These are phyloP conservation scores for Metridium senile DNA, from an alignment of 92 coral and sea anemone genomes.

Conservation along the genomic window DNA sequence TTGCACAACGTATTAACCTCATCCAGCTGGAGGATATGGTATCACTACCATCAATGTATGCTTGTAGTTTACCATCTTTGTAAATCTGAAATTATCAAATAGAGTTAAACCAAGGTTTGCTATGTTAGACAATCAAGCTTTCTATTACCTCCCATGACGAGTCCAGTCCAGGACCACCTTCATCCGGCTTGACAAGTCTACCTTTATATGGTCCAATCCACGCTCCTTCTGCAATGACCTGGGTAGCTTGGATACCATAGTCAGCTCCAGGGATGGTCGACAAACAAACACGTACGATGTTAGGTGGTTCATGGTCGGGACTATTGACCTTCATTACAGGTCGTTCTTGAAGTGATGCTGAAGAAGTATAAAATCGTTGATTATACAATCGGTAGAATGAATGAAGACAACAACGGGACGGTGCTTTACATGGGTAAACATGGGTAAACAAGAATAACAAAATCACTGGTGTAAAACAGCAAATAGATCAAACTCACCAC, in stretches of 20 bases:
- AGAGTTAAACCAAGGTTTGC: no score
- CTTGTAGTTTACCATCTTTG: constrained; percentile 51
- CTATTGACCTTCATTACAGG: no score
- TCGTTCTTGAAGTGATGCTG: no score
- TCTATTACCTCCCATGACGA: constrained; percentile 63
- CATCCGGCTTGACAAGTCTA: constrained; percentile 35
- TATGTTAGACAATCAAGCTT: neutral
- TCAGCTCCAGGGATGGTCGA: constrained; percentile 56
- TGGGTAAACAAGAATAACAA: no score
- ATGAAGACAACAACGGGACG: no score
- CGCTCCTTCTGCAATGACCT: constrained; percentile 57
- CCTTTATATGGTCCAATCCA: constrained; percentile 80
- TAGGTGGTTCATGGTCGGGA: constrained; percentile 22
- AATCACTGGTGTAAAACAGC: no score
- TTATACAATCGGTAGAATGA: no score
- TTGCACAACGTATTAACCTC: constrained; percentile 87
- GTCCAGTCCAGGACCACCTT: constrained; percentile 14
- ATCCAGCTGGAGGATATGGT: constrained; percentile 73
- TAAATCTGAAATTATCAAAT: constrained; percentile 45
- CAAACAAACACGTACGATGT: constrained; percentile 29
- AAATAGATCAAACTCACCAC: no score
- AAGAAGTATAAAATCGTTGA: no score
- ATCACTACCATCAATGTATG: constrained; percentile 74
- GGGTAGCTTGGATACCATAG: constrained; percentile 51
- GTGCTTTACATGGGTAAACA: no score